phyloP scores from a whole-genome alignment of 1,140 invertebrate genomes.

The Drosophila repletoides region DNA sequence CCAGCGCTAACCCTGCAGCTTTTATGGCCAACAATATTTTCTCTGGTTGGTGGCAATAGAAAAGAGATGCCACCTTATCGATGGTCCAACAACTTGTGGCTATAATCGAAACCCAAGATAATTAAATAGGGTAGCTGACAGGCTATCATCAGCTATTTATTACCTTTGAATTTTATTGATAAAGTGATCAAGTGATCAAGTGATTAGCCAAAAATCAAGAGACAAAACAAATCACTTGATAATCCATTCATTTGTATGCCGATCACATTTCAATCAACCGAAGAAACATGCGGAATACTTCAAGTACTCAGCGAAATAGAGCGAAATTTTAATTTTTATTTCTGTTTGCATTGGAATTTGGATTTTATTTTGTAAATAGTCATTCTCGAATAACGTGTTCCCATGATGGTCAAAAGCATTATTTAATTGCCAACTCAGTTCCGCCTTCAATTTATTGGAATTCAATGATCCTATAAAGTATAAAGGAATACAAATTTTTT shows the following conservation, averaged over 20 bases:
- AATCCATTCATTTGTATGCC: slow-evolving; percentile 61
- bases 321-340: slow-evolving; percentile 35
- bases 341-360: slow-evolving; percentile 24
- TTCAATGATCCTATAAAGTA: too few relatives aligned
- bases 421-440: slow-evolving; percentile 10
- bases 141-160: too few relatives aligned
- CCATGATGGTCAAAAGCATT: slow-evolving; percentile 34
- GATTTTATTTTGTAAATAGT: slow-evolving; percentile 22
- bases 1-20: too few relatives aligned
- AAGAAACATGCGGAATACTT: slow-evolving; percentile 17
- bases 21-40: too few relatives aligned
- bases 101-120: too few relatives aligned
- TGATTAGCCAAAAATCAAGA: background rate
- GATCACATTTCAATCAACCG: slow-evolving; percentile 47
- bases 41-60: too few relatives aligned
- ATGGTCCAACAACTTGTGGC: too few relatives aligned
- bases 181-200: slow-evolving; percentile 9
- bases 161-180: too few relatives aligned
- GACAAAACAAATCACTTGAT: slow-evolving; percentile 25
- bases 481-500: too few relatives aligned
- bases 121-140: too few relatives aligned
- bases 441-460: too few relatives aligned
- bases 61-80: too few relatives aligned
- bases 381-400: background rate
- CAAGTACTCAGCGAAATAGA: slow-evolving; percentile 1